Evolutionary conservation across 2,888 invertebrate species (phyloP).

Genomic region (Homarus gammarus): DNA sequence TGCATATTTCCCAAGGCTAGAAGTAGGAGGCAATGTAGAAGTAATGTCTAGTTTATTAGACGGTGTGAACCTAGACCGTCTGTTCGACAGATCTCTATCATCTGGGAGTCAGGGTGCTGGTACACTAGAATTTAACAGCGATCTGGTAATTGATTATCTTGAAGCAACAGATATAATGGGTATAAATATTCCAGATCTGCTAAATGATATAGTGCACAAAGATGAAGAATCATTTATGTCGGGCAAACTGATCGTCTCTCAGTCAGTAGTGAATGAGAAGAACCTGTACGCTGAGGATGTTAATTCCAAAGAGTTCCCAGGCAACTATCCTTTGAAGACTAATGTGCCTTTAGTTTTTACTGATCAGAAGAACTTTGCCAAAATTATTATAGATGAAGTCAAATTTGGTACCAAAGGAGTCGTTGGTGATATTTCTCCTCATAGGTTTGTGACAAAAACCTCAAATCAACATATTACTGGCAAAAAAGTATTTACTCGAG

Average conservation of each 20-base stretch:
- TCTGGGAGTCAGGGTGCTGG: conserved; percentile 31
- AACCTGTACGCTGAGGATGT: background rate
- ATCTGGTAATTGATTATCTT: background rate
- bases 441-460: conserved; percentile 12
- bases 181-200: background rate
- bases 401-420: conserved; percentile 24
- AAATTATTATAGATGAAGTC: conserved; percentile 19
- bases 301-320: conserved; percentile 29
- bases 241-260: conserved; percentile 16
- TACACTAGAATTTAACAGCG: conserved; percentile 15
- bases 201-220: background rate
- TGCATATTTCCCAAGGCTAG: background rate
- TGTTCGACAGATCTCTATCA: conserved; percentile 14
- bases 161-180: conserved; percentile 11
- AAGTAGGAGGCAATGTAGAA: conserved; percentile 21
- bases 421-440: conserved; percentile 26
- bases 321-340: conserved; percentile 31
- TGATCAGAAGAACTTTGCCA: background rate
- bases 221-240: conserved; percentile 22
- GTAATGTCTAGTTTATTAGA: conserved; percentile 12
- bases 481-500: conserved; percentile 12
- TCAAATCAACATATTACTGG: conserved; percentile 14
- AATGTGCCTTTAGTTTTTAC: conserved; percentile 8
- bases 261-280: background rate
- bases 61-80: background rate